phyloP scores from a whole-genome alignment of 2,797 vertebrate species.

The Corythornis leucogaster region DNA sequence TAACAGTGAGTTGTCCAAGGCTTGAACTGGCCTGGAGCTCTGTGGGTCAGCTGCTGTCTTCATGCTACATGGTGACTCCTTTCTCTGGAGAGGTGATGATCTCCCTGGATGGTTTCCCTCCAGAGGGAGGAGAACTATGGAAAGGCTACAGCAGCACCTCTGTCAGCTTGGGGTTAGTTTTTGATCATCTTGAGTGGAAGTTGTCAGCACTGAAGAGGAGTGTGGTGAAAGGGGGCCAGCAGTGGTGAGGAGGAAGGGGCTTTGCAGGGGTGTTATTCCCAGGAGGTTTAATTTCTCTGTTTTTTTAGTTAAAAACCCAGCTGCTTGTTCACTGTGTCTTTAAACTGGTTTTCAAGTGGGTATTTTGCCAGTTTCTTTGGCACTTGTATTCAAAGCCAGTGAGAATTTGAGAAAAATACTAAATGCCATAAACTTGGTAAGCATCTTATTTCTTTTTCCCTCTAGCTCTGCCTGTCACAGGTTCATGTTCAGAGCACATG shows the following conservation, averaged over 20 bases:
- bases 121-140: background rate
- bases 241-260: background rate
- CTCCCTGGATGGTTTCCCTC: background rate
- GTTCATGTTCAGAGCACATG: background rate
- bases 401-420: background rate
- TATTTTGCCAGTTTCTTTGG: background rate
- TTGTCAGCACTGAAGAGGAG: background rate
- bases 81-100: background rate
- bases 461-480: background rate
- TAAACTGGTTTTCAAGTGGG: background rate
- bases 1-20: fast-evolving
- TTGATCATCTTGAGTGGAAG: background rate
- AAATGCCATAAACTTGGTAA: background rate
- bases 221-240: background rate
- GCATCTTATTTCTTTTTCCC: background rate
- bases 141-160: background rate
- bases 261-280: background rate
- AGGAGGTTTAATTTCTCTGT: background rate
- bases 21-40: fast-evolving
- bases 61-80: fast-evolving
- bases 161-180: background rate
- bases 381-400: background rate
- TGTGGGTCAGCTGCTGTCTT: background rate
- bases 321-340: background rate
- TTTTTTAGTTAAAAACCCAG: background rate